phyloP scores from a whole-genome alignment of 2,888 invertebrate genomes.

The Rhyacophila evoluta region DNA sequence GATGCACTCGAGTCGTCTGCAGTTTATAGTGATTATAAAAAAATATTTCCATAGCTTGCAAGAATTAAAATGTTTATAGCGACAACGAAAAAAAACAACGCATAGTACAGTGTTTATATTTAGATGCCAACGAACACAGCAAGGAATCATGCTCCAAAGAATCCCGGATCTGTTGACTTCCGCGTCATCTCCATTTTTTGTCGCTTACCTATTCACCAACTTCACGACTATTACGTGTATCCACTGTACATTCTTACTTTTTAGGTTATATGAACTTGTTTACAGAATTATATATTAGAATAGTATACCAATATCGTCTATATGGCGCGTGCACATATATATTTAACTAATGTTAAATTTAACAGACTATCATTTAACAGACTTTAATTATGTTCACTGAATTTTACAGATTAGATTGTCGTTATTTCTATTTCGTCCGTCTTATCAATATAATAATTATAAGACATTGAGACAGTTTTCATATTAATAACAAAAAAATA shows the following conservation, averaged over 20 bases:
- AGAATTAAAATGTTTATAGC: not conserved
- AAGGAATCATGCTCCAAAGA: slow-evolving; percentile 27
- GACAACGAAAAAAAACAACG: not conserved
- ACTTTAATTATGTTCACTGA: too few relatives aligned
- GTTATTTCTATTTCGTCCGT: too few relatives aligned
- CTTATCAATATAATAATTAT: too few relatives aligned
- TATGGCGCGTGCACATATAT: too few relatives aligned
- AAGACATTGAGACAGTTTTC: too few relatives aligned
- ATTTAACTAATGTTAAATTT: too few relatives aligned
- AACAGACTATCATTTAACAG: too few relatives aligned
- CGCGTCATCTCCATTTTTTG: slow-evolving; percentile 25
- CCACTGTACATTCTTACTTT: not conserved
- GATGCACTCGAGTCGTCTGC: not conserved
- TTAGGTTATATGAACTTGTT: too few relatives aligned
- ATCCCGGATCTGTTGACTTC: slow-evolving; percentile 26
- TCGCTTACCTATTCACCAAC: not conserved
- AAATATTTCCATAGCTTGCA: not conserved
- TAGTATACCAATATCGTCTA: too few relatives aligned
- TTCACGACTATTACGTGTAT: not conserved
- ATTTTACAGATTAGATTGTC: too few relatives aligned
- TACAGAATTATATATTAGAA: not conserved
- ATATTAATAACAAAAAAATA: too few relatives aligned
- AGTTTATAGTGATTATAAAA: not conserved
- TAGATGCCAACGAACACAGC: not conserved
- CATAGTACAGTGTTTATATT: not conserved